Conservation (phyloP, 2,888 invertebrate species). For the Anodontia alba region DNA sequence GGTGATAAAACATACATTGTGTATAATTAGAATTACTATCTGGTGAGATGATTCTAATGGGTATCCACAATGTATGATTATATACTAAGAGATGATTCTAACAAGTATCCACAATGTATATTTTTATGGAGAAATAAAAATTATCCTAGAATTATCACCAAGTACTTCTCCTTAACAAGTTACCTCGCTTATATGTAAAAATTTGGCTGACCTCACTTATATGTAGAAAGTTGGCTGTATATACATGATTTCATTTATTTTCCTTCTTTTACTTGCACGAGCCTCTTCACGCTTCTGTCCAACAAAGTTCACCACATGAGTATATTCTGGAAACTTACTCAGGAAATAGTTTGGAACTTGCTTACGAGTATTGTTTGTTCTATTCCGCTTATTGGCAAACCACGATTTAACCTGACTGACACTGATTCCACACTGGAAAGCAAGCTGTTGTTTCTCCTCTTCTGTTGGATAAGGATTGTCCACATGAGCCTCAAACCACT, state of each 20-base stretch:
- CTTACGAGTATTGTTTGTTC: constrained; percentile 75
- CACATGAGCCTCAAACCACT: constrained; percentile 73
- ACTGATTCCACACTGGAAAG: constrained; percentile 67
- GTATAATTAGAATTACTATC: too few relatives aligned
- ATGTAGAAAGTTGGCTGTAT: constrained; percentile 61
- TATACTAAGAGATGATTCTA: neutral
- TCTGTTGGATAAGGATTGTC: constrained; percentile 75
- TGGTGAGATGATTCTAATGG: too few relatives aligned
- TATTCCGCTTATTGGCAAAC: constrained; percentile 80
- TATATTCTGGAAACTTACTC: constrained; percentile 71
- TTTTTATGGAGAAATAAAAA: neutral
- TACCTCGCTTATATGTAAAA: too few relatives aligned
- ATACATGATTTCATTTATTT: constrained; percentile 51
- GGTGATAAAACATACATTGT: too few relatives aligned
- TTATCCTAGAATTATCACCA: too few relatives aligned
- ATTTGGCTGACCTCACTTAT: constrained; percentile 14
- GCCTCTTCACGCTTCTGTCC: constrained; percentile 66
- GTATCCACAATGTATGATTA: neutral
- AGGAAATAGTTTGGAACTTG: constrained; percentile 78
- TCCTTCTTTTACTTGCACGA: constrained; percentile 48
- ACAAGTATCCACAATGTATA: neutral
- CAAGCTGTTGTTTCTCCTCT: constrained; percentile 72
- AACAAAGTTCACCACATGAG: constrained; percentile 68
- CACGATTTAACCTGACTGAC: constrained; percentile 76
- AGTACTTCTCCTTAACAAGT: too few relatives aligned